A percentile compares a stretch with the other conserved stretches of the same genome.
phyloP scores from a whole-genome alignment of 2,888 invertebrate genomes.

The Lamproptera curius region DNA sequence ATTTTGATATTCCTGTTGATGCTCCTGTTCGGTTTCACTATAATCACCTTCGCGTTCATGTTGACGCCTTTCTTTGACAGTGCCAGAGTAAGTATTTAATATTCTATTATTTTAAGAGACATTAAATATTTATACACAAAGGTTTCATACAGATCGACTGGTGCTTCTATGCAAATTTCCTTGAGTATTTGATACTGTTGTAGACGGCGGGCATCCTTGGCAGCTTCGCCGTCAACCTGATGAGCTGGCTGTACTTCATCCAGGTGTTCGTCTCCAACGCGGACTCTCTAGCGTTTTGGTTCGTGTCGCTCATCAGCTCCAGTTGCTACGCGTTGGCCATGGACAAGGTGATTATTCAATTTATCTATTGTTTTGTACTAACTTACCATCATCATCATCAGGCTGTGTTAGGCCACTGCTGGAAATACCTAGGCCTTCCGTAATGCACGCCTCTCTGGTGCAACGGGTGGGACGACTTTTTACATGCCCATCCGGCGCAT shows the following conservation, averaged over 20 bases:
- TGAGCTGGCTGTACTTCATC: slow-evolving; percentile 88
- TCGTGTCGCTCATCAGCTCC: slow-evolving; percentile 88
- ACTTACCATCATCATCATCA: too few relatives aligned
- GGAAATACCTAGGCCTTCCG: too few relatives aligned
- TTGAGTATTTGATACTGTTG: too few relatives aligned
- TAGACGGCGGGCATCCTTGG: slow-evolving; percentile 90
- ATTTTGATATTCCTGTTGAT: slow-evolving; percentile 88
- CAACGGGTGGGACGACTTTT: too few relatives aligned
- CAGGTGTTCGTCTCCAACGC: slow-evolving; percentile 87
- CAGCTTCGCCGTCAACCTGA: slow-evolving; percentile 86
- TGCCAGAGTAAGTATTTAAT: slow-evolving; percentile 81
- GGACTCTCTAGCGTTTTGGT: slow-evolving; percentile 84
- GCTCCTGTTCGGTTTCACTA: slow-evolving; percentile 87
- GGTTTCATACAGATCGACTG: too few relatives aligned
- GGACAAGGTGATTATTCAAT: slow-evolving; percentile 89
- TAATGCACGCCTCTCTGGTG: too few relatives aligned
- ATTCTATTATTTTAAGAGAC: too few relatives aligned
- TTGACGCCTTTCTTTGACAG: slow-evolving; percentile 92
- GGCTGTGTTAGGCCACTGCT: too few relatives aligned
- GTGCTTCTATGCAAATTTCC: too few relatives aligned
- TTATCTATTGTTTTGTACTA: too few relatives aligned
- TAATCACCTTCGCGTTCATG: slow-evolving; percentile 90
- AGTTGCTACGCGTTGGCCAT: slow-evolving; percentile 90
- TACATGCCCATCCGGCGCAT: too few relatives aligned
- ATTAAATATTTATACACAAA: too few relatives aligned